A percentile compares a stretch with the other conserved stretches of the same genome.
Evolutionary conservation across 2,113 vertebrate genomes (phyloP).

Genomic region (Vulpes vulpes): DNA sequence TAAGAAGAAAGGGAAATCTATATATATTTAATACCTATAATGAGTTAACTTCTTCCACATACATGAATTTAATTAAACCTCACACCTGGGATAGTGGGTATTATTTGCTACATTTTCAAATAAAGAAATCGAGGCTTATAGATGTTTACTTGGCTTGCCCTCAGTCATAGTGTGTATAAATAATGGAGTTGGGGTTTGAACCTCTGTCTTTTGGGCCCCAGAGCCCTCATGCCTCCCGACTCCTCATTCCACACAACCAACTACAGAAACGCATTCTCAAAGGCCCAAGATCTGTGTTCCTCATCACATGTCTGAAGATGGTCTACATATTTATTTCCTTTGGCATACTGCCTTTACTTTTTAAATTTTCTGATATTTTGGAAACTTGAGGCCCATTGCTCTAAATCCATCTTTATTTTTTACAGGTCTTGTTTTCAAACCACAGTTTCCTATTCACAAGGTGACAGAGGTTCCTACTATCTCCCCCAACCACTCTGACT

Average conservation of each 20-base stretch:
- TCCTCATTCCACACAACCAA: not conserved
- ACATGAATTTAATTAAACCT: slow-evolving; percentile 36
- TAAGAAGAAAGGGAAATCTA: slow-evolving; percentile 1
- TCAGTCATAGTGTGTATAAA: not conserved
- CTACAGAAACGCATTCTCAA: not conserved
- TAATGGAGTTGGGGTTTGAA: not conserved
- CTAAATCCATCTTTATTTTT: not conserved
- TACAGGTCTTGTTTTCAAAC: not conserved
- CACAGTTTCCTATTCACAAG: not conserved
- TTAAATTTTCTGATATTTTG: not conserved
- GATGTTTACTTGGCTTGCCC: not conserved
- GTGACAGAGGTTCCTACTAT: not conserved
- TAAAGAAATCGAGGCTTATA: not conserved
- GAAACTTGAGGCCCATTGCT: not conserved
- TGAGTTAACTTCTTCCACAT: not conserved
- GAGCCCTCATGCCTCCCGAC: not conserved
- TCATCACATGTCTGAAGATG: not conserved
- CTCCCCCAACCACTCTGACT: slow-evolving; percentile 31
- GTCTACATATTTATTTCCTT: not conserved
- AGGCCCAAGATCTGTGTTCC: not conserved
- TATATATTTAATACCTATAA: not conserved
- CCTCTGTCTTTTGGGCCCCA: not conserved
- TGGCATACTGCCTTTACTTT: not conserved
- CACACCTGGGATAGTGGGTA: not conserved
- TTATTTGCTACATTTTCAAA: slow-evolving; percentile 52